phyloP scores from a whole-genome alignment of 2,888 invertebrate genomes.

The Brachyptera putata region DNA sequence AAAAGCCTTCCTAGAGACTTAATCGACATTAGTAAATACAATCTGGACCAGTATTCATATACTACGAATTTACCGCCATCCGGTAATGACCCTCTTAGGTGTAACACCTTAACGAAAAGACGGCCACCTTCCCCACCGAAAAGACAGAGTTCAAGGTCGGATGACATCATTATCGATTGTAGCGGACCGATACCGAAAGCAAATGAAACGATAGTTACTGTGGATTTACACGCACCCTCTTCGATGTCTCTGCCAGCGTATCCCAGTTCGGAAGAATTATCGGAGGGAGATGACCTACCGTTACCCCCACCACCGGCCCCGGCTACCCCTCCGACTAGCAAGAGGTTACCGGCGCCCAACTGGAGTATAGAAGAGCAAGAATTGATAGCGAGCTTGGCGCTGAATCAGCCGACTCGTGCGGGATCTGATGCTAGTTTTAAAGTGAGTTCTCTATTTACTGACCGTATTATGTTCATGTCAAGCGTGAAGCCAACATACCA shows the following conservation, averaged over 20 bases:
- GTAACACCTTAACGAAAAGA: constrained; percentile 52
- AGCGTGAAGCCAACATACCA: too few relatives aligned
- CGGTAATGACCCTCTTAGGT: constrained; percentile 12
- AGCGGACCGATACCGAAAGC: constrained; percentile 42
- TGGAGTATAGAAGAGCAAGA: constrained; percentile 43
- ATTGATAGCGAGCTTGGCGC: constrained; percentile 41
- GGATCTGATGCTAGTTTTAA: constrained; percentile 82
- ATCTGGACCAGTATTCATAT: constrained; percentile 41
- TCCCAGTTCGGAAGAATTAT: constrained; percentile 61
- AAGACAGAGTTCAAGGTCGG: constrained; percentile 53
- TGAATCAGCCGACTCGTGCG: constrained; percentile 51
- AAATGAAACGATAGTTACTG: constrained; percentile 34
- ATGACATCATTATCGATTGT: constrained; percentile 45
- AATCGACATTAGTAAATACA: constrained; percentile 47
- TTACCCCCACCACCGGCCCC: constrained; percentile 62
- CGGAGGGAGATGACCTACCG: constrained; percentile 53
- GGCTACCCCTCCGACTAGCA: constrained; percentile 54
- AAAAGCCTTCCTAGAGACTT: constrained; percentile 53
- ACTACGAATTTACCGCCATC: constrained; percentile 8
- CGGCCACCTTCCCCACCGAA: constrained; percentile 80
- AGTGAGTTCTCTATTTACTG: too few relatives aligned
- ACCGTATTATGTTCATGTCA: too few relatives aligned
- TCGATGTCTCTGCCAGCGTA: constrained; percentile 62
- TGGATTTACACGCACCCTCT: constrained; percentile 47
- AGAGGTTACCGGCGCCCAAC: constrained; percentile 22